These are phyloP conservation scores for Aythya baeri DNA, from an alignment of 2,113 vertebrate genomes.

Conservation along the genomic window DNA sequence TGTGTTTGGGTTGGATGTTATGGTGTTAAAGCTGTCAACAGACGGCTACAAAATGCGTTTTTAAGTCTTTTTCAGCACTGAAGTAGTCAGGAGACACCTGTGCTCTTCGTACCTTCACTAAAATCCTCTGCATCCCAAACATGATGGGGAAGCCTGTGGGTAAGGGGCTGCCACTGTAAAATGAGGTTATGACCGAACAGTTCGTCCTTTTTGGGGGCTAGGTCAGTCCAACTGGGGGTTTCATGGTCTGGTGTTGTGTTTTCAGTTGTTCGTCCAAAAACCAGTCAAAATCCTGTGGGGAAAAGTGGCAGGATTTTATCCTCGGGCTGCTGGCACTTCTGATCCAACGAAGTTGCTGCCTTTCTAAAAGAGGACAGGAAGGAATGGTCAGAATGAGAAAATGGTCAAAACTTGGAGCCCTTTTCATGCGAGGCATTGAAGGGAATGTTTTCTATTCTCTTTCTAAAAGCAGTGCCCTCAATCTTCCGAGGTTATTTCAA, in stretches of 20 bases:
- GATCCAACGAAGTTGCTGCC: not conserved
- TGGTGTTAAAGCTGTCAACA: not conserved
- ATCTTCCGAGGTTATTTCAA: slow-evolving; percentile 28
- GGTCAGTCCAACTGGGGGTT: not conserved
- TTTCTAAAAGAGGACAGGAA: not conserved
- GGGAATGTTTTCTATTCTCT: not conserved
- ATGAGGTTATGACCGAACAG: not conserved
- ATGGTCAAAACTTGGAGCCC: not conserved
- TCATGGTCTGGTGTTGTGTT: not conserved
- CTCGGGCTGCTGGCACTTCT: not conserved
- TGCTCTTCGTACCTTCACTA: not conserved
- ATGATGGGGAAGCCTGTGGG: fast-evolving
- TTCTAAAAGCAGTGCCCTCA: slow-evolving; percentile 34
- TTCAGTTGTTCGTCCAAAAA: not conserved
- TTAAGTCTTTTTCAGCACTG: not conserved
- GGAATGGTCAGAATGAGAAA: not conserved
- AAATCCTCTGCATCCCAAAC: not conserved
- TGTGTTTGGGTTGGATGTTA: fast-evolving
- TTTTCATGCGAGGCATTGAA: not conserved
- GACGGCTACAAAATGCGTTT: not conserved
- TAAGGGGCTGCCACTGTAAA: not conserved
- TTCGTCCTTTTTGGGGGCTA: not conserved
- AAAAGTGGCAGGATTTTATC: not conserved
- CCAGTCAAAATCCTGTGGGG: not conserved
- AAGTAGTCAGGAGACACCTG: not conserved